Evolutionary conservation across 2,113 vertebrate species (phyloP).

Genomic region (Ia io): DNA sequence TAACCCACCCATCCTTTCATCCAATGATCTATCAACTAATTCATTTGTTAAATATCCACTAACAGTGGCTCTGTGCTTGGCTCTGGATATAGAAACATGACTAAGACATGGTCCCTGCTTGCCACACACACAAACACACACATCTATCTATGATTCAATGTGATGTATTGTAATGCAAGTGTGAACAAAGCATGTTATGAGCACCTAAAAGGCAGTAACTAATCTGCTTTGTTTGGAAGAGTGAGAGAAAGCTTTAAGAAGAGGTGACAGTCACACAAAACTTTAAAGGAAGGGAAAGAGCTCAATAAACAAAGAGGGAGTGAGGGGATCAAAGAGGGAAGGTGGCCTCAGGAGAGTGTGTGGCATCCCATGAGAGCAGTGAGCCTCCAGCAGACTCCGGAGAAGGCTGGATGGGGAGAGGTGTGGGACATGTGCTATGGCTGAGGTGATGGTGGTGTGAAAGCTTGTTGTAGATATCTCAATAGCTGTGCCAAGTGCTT

Average conservation of each 20-base stretch:
- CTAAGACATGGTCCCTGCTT: neutral
- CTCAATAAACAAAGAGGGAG: neutral
- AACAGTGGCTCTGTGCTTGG: neutral
- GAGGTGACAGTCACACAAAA: neutral
- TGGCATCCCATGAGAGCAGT: too few species aligned
- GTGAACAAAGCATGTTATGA: neutral
- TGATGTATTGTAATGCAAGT: neutral
- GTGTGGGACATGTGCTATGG: fast-evolving
- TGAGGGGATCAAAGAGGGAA: neutral
- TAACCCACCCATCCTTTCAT: neutral
- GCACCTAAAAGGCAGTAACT: neutral
- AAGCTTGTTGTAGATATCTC: neutral
- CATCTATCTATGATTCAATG: neutral
- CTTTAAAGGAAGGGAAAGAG: neutral
- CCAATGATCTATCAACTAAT: neutral
- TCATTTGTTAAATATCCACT: neutral
- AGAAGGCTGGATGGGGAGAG: neutral
- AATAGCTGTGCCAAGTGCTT: neutral
- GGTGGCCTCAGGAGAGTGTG: neutral
- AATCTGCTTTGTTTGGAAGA: neutral
- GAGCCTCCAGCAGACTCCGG: neutral
- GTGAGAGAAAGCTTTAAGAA: neutral
- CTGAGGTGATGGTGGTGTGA: fast-evolving
- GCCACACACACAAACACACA: neutral
- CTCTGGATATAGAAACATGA: neutral